Evolutionary conservation across 2,113 vertebrate species (phyloP).

Genomic region (Rhegmatorhina hoffmannsi): DNA sequence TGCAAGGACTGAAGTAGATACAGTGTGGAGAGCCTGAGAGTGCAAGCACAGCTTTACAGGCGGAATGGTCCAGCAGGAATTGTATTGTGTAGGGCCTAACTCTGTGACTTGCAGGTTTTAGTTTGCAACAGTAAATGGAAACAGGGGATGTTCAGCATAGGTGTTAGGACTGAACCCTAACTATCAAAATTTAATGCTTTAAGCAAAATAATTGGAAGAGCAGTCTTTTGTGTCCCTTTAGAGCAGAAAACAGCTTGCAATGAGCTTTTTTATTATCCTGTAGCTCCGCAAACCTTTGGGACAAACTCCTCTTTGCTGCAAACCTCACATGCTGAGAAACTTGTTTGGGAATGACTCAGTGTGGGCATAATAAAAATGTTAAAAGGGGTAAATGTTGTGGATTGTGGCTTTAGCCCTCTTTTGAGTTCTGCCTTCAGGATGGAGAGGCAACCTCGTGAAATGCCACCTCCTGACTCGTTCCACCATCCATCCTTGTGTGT

Average conservation of each 20-base stretch:
- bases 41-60: no score
- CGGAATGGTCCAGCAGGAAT: no score
- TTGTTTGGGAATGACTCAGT: neutral
- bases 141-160: no score
- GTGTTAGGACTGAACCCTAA: no score
- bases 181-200: no score
- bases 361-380: neutral
- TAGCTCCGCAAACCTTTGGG: neutral
- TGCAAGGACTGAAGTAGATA: no score
- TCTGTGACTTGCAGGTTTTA: no score
- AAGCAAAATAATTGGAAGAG: no score
- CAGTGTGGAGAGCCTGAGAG: no score
- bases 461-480: neutral
- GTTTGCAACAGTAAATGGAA: no score
- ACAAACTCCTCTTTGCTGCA: neutral
- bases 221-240: neutral
- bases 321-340: neutral
- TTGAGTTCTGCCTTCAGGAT: neutral
- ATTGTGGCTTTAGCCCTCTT: neutral
- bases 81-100: no score
- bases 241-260: neutral
- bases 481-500: fast-evolving
- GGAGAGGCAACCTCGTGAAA: neutral
- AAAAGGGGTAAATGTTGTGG: neutral
- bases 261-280: neutral